phyloP scores from a whole-genome alignment of 2,797 vertebrate genomes.

The Spinibarbus caldwelli region DNA sequence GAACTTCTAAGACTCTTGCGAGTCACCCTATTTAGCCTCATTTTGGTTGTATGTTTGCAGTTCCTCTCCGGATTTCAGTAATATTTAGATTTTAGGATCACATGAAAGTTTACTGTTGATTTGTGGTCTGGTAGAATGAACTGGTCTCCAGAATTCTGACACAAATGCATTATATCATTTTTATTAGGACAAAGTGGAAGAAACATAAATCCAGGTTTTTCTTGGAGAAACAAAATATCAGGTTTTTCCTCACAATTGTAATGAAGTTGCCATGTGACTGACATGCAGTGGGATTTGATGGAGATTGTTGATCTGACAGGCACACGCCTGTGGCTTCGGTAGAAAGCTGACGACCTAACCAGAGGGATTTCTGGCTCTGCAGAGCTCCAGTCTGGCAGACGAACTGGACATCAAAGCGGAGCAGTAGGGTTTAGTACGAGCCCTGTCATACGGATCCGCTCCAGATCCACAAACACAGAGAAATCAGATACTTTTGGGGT shows the following conservation, averaged over 20 bases:
- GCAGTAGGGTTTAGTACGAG: slow-evolving; percentile 18
- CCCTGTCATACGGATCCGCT: slow-evolving; percentile 11
- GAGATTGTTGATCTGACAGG: slow-evolving; percentile 80
- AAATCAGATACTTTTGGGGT: not conserved
- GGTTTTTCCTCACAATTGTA: slow-evolving; percentile 57
- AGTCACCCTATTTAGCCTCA: slow-evolving; percentile 26
- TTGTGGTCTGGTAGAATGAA: slow-evolving; percentile 55
- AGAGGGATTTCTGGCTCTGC: slow-evolving; percentile 62
- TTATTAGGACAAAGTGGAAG: slow-evolving; percentile 68
- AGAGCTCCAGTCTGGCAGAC: slow-evolving; percentile 39
- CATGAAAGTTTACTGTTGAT: slow-evolving; percentile 51
- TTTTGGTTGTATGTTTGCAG: slow-evolving; percentile 39
- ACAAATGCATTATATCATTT: slow-evolving; percentile 69
- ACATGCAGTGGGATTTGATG: slow-evolving; percentile 77
- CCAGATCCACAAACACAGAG: slow-evolving; percentile 29
- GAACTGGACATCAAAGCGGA: slow-evolving; percentile 48
- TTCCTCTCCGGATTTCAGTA: slow-evolving; percentile 19
- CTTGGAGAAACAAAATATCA: slow-evolving; percentile 64
- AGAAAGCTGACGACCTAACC: slow-evolving; percentile 76
- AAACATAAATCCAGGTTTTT: slow-evolving; percentile 67
- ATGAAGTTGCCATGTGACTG: slow-evolving; percentile 69
- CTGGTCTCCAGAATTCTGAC: slow-evolving; percentile 55
- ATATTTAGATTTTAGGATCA: slow-evolving; percentile 44
- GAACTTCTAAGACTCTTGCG: slow-evolving; percentile 25
- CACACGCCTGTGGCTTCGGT: slow-evolving; percentile 77